Evolutionary conservation across 2,797 vertebrate species (phyloP).

Genomic region (Garrulus glandarius): DNA sequence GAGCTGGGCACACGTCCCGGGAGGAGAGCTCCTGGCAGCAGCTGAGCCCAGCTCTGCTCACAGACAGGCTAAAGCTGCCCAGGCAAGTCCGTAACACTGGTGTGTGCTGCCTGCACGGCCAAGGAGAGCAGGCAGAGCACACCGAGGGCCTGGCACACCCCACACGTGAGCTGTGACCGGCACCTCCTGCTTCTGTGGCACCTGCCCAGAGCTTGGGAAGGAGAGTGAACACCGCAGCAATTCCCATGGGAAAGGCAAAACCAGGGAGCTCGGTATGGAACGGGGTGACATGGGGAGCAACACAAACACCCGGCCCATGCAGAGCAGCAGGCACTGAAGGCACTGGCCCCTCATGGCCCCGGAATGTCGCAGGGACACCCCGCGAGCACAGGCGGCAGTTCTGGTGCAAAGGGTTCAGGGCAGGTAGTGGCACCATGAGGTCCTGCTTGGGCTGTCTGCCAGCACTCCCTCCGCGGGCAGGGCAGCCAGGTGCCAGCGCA

Average conservation of each 20-base stretch:
- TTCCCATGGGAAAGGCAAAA: neutral
- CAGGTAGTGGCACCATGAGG: neutral
- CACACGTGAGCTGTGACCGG: accelerated
- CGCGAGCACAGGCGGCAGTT: neutral
- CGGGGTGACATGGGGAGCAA: accelerated
- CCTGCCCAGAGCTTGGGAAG: neutral
- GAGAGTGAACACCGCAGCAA: accelerated
- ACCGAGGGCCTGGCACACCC: neutral
- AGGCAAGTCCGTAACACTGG: neutral
- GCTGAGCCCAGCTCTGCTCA: neutral
- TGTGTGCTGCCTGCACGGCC: neutral
- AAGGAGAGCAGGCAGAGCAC: neutral
- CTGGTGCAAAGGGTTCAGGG: neutral
- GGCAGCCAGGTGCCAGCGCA: neutral
- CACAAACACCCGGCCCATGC: accelerated
- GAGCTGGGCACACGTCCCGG: neutral
- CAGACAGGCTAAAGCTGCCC: neutral
- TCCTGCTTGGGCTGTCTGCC: neutral
- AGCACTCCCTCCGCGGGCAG: neutral
- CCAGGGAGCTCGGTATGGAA: neutral
- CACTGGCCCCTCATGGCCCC: neutral
- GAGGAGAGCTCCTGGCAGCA: neutral
- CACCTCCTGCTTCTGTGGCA: neutral
- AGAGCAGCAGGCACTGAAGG: neutral
- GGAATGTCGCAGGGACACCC: neutral